Evolutionary conservation across 2,113 vertebrate genomes (phyloP).

Genomic region (Caranx ignobilis): DNA sequence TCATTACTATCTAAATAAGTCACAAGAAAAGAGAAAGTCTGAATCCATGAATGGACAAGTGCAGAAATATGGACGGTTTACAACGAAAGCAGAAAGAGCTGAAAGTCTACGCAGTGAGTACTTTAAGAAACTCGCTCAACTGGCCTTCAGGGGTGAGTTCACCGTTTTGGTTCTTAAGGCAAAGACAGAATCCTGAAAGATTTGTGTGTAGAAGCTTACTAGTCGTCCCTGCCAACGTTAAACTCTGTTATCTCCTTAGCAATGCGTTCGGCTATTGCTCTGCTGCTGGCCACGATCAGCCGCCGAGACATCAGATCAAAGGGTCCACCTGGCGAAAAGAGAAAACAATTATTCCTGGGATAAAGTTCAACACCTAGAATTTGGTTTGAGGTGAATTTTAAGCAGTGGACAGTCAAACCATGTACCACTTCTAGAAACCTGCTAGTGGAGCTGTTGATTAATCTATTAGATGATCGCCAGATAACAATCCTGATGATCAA

Average conservation of each 20-base stretch:
- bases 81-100: not conserved
- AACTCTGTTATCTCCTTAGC: slow-evolving; percentile 88
- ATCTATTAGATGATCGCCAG: too few species aligned
- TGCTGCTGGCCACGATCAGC: slow-evolving; percentile 91
- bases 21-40: not conserved
- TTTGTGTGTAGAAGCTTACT: not conserved
- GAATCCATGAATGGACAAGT: not conserved
- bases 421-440: not conserved
- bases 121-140: not conserved
- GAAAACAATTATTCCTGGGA: not conserved
- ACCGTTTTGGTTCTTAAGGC: slow-evolving; percentile 44
- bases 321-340: slow-evolving; percentile 85
- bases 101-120: not conserved
- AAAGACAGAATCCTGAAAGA: slow-evolving; percentile 17
- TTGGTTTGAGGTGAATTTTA: not conserved
- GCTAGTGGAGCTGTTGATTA: too few species aligned
- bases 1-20: not conserved
- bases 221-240: slow-evolving; percentile 87
- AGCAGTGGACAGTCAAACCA: not conserved
- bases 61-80: not conserved
- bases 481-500: too few species aligned
- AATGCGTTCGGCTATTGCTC: slow-evolving; percentile 87
- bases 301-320: slow-evolving; percentile 97
- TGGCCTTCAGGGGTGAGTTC: slow-evolving; percentile 35
- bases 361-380: not conserved